Evolutionary conservation across 2,888 invertebrate species (phyloP).

Genomic region (Adelognathus sp.): DNA sequence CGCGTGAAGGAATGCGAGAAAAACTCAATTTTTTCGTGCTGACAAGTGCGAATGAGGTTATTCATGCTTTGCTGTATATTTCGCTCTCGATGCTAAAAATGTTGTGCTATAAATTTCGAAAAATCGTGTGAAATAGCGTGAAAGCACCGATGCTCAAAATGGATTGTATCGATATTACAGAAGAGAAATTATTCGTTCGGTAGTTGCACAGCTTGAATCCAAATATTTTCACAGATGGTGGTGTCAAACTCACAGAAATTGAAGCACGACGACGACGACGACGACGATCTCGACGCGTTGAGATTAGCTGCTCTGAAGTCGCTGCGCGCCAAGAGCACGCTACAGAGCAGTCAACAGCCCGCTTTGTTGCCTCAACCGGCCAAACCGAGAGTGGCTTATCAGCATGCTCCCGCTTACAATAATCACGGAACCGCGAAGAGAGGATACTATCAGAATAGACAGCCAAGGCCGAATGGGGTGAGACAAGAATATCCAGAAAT

Average conservation of each 20-base stretch:
- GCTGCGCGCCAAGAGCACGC: conserved; percentile 70
- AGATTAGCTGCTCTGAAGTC: conserved; percentile 82
- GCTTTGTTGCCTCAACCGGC: conserved; percentile 11
- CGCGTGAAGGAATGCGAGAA: too few relatives aligned
- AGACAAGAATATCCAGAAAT: conserved; percentile 11
- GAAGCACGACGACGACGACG: conserved; percentile 81
- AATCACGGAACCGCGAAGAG: conserved; percentile 62
- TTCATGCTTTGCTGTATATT: too few relatives aligned
- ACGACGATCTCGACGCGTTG: conserved; percentile 82
- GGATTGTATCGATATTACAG: not conserved
- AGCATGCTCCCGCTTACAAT: conserved; percentile 64
- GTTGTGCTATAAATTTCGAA: too few relatives aligned
- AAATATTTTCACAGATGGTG: conserved; percentile 62
- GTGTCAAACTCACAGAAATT: conserved; percentile 63
- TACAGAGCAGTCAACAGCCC: conserved; percentile 20
- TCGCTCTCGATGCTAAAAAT: too few relatives aligned
- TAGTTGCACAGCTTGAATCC: not conserved
- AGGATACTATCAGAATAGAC: conserved; percentile 65
- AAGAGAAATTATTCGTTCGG: not conserved
- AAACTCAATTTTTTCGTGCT: too few relatives aligned
- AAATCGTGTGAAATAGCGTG: too few relatives aligned
- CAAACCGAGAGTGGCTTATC: conserved; percentile 29
- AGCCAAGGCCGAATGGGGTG: conserved; percentile 72
- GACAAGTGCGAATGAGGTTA: too few relatives aligned
- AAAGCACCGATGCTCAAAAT: too few relatives aligned